phyloP scores from a whole-genome alignment of 2,888 invertebrate genomes.

The Chymomyza procnemis region DNA sequence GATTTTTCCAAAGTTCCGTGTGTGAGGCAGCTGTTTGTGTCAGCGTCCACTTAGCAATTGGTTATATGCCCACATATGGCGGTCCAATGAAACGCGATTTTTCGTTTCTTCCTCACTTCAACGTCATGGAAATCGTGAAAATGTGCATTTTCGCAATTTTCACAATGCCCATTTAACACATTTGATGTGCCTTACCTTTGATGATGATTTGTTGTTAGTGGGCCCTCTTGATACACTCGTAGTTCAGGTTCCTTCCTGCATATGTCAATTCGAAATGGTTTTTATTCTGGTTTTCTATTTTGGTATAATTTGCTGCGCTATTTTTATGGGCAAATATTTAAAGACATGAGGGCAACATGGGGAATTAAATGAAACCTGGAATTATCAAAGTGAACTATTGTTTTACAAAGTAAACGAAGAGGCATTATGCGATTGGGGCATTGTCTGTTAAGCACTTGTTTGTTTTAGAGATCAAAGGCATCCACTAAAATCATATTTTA shows the following conservation, averaged over 20 bases:
- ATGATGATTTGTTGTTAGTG: constrained; percentile 45
- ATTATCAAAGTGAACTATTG: neutral
- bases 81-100: neutral
- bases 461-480: neutral
- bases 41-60: constrained; percentile 64
- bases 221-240: constrained; percentile 17
- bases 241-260: constrained; percentile 17
- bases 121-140: constrained; percentile 27
- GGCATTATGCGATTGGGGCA: neutral
- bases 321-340: constrained; percentile 4
- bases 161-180: constrained; percentile 37
- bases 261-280: constrained; percentile 16
- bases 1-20: constrained; percentile 64
- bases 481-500: neutral
- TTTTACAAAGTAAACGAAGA: neutral
- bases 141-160: constrained; percentile 4
- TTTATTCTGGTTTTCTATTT: constrained; percentile 31
- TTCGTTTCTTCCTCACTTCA: constrained; percentile 34
- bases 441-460: neutral
- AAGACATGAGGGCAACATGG: neutral
- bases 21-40: constrained; percentile 60
- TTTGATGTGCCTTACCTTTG: constrained; percentile 61
- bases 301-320: neutral
- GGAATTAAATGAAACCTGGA: neutral
- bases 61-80: constrained; percentile 58